Evolutionary conservation across 2,797 vertebrate species (phyloP).

Genomic region (Periophthalmus magnuspinnatus): DNA sequence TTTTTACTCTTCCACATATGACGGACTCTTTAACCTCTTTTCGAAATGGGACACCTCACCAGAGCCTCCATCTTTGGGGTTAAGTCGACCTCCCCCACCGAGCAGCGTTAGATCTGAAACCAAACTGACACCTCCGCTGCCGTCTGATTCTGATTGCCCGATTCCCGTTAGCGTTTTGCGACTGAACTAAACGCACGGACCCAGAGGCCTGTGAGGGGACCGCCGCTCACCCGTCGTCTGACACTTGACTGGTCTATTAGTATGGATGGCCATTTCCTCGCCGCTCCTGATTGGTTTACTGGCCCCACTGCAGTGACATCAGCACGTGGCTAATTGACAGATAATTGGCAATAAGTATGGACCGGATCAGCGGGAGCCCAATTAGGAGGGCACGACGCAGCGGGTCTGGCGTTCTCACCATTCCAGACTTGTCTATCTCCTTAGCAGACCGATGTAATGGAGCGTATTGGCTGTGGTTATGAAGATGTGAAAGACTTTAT

Average conservation of each 20-base stretch:
- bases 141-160: constrained; percentile 33
- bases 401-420: constrained; percentile 36
- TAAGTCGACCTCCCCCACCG: constrained; percentile 39
- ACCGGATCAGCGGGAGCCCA: constrained; percentile 56
- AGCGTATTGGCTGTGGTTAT: neutral
- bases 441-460: constrained; percentile 22
- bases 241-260: constrained; percentile 57
- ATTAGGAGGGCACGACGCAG: constrained; percentile 47
- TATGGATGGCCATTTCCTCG: constrained; percentile 47
- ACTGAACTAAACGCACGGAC: constrained; percentile 17
- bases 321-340: constrained; percentile 70
- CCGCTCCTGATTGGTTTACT: constrained; percentile 62
- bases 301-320: constrained; percentile 68
- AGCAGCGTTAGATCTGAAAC: constrained; percentile 39
- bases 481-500: neutral
- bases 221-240: constrained; percentile 25
- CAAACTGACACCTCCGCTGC: constrained; percentile 50
- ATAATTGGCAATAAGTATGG: constrained; percentile 71
- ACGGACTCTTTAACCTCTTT: constrained; percentile 9
- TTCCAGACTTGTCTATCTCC: constrained; percentile 16
- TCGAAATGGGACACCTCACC: constrained; percentile 40
- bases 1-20: neutral
- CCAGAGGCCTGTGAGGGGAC: neutral
- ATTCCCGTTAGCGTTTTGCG: constrained; percentile 42
- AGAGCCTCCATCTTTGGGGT: constrained; percentile 35